Conservation (phyloP, 92 coral and sea anemone species). For the Actinernus sp. region DNA sequence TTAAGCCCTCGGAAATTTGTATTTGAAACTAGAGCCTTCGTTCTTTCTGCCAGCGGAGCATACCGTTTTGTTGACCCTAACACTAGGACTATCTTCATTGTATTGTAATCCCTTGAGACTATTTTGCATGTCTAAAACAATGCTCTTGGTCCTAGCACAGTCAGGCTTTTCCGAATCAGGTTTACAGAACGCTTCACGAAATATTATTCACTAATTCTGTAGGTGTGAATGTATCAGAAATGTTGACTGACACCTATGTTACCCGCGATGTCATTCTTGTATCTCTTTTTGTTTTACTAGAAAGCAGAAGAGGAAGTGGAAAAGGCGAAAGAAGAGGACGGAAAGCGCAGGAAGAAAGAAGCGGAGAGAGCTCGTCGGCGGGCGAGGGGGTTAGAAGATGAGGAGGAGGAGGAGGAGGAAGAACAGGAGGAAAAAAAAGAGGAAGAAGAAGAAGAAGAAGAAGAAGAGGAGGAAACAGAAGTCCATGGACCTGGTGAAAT, state of each 20-base stretch:
- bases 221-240: background rate
- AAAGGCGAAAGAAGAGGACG: constrained; percentile 95
- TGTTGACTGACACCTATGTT: background rate
- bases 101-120: no score
- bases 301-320: constrained; percentile 95
- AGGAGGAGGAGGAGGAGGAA: constrained; percentile 76
- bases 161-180: no score
- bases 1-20: no score
- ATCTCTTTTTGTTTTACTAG: constrained; percentile 8
- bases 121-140: no score
- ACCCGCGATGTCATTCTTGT: no score
- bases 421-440: constrained; percentile 63
- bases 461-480: constrained; percentile 68
- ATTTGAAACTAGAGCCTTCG: no score
- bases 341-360: constrained; percentile 90
- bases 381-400: constrained; percentile 93
- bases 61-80: no score
- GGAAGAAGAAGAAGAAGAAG: constrained; percentile 70
- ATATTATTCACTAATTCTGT: no score
- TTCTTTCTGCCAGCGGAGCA: no score
- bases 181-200: no score
- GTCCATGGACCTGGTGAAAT: constrained; percentile 72
- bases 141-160: no score
- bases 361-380: constrained; percentile 91
- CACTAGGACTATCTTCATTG: no score